Conservation (phyloP, 2,113 vertebrate species). For the Ceyx margarethae region DNA sequence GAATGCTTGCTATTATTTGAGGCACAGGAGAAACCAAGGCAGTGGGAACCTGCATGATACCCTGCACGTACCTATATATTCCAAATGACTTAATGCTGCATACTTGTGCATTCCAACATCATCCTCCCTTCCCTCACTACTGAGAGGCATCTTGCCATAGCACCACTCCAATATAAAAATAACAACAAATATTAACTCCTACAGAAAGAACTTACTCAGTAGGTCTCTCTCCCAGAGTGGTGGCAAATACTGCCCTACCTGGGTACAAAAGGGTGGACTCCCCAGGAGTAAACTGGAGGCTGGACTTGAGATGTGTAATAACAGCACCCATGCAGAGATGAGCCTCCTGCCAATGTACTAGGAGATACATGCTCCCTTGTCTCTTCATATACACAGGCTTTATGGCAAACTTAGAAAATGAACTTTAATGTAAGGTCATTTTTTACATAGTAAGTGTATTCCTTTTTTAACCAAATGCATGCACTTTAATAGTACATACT, state of each 20-base stretch:
- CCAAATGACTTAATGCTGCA: neutral
- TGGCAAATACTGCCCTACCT: neutral
- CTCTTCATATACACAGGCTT: neutral
- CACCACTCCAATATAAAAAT: neutral
- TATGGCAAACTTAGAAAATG: neutral
- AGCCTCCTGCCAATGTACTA: neutral
- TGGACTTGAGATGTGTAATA: neutral
- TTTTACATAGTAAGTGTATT: neutral
- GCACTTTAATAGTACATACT: neutral
- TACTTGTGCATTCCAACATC: neutral
- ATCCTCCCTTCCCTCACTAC: neutral
- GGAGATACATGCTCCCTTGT: neutral
- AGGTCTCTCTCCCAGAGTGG: neutral
- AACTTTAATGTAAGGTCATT: neutral
- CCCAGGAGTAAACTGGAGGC: neutral
- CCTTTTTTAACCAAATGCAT: neutral
- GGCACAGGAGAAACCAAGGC: neutral
- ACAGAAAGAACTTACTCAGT: neutral
- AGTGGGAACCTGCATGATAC: neutral
- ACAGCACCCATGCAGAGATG: neutral
- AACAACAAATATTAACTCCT: neutral
- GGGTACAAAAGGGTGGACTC: neutral
- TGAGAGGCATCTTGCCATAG: neutral
- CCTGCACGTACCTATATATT: rapidly evolving
- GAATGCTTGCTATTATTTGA: neutral